phyloP scores from a whole-genome alignment of 2,888 invertebrate species.

The Hoplodrina blanda region DNA sequence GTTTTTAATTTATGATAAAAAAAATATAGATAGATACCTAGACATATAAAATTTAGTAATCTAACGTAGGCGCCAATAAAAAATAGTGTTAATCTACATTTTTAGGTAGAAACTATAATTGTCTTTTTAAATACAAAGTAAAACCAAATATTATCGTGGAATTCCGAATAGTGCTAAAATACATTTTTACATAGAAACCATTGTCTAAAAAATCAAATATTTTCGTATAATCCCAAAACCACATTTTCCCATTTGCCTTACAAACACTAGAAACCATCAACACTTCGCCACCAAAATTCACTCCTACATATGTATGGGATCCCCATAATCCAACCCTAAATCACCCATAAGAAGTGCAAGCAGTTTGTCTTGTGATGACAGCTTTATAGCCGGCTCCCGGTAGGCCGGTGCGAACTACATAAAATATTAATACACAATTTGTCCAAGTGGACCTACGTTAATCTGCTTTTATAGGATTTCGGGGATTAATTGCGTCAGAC shows the following conservation, averaged over 20 bases:
- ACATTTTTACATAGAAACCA: too few relatives aligned
- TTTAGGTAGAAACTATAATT: too few relatives aligned
- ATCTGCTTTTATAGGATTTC: constrained; percentile 87
- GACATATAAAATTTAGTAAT: too few relatives aligned
- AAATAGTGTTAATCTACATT: too few relatives aligned
- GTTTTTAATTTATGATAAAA: too few relatives aligned
- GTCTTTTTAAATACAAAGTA: too few relatives aligned
- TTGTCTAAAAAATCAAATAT: too few relatives aligned
- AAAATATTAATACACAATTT: constrained; percentile 91
- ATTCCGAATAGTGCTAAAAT: too few relatives aligned
- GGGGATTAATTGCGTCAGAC: constrained; percentile 81
- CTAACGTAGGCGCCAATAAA: too few relatives aligned
- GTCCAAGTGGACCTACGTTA: constrained; percentile 88
- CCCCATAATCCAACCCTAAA: constrained; percentile 85
- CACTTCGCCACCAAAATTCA: constrained; percentile 55
- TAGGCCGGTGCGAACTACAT: constrained; percentile 84
- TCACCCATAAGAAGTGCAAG: constrained; percentile 86
- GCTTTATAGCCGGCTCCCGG: constrained; percentile 80
- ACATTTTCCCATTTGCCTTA: not conserved
- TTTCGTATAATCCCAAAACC: too few relatives aligned
- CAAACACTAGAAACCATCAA: constrained; percentile 29
- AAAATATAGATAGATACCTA: too few relatives aligned
- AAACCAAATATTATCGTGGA: too few relatives aligned
- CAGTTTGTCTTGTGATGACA: constrained; percentile 88
- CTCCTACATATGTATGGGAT: constrained; percentile 63